A percentile compares a stretch with the other conserved stretches of the same genome.
These are phyloP conservation scores for Apamea sordens DNA, from an alignment of 2,888 invertebrate species.

Conservation along the genomic window DNA sequence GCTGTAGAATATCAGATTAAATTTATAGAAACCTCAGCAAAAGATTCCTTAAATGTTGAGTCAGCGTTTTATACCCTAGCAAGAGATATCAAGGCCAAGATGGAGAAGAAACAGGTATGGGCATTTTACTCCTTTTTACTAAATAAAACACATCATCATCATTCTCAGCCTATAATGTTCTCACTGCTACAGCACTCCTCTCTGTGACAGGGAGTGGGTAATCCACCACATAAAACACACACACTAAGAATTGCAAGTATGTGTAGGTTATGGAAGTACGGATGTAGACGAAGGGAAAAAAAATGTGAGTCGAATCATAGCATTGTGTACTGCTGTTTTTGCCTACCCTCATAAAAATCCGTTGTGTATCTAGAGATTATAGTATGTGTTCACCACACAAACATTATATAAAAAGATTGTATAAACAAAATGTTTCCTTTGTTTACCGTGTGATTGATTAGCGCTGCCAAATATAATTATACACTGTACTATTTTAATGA, in stretches of 20 bases:
- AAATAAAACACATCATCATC: neutral
- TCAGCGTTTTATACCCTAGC: conserved; percentile 99
- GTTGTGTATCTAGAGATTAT: conserved; percentile 16
- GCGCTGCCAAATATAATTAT: conserved; percentile 42
- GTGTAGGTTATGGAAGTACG: neutral
- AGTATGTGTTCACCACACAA: conserved; percentile 27
- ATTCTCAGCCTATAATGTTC: no score
- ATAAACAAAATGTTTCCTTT: conserved; percentile 33
- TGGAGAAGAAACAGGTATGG: conserved; percentile 98
- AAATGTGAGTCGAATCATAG: neutral
- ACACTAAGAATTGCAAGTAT: neutral
- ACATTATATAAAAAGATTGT: conserved; percentile 31
- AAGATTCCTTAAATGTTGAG: conserved; percentile 99
- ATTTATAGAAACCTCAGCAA: conserved; percentile 99
- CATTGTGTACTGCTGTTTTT: neutral
- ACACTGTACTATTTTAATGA: conserved; percentile 29
- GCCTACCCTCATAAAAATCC: neutral
- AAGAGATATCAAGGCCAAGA: conserved; percentile 99
- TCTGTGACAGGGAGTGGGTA: neutral
- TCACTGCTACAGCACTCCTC: no score
- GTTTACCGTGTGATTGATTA: conserved; percentile 41
- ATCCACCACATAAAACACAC: neutral
- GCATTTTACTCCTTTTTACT: neutral
- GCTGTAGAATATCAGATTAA: conserved; percentile 99
- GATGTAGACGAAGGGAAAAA: neutral